Percentiles rank a stretch among this genome's conserved stretches.
These are phyloP conservation scores for Neoarius graeffei DNA, from an alignment of 2,113 vertebrate genomes.

Conservation along the genomic window DNA sequence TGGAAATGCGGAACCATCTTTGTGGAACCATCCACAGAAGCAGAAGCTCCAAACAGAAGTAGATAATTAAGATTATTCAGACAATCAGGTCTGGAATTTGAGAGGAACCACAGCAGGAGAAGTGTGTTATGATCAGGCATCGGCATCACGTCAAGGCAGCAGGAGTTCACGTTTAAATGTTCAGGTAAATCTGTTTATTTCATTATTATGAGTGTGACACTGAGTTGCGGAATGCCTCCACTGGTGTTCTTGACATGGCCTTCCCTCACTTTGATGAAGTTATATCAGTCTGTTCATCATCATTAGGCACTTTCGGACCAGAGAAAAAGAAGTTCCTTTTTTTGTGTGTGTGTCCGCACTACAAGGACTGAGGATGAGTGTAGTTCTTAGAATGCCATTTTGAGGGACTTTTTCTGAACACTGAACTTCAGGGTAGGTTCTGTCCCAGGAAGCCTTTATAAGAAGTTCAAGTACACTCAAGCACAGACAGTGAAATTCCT, in stretches of 20 bases:
- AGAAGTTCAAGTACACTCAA: too few species aligned
- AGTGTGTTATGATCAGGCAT: background rate
- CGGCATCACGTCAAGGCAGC: background rate
- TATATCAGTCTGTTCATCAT: background rate
- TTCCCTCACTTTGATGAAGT: background rate
- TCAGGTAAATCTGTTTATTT: background rate
- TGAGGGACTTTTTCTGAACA: too few species aligned
- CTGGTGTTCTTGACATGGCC: background rate
- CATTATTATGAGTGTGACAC: background rate
- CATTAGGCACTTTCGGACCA: too few species aligned
- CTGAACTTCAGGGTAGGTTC: too few species aligned
- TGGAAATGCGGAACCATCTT: background rate
- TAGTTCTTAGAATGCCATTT: too few species aligned
- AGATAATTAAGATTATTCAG: background rate
- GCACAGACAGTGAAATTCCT: too few species aligned
- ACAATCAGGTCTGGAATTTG: background rate
- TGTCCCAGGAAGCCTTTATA: too few species aligned
- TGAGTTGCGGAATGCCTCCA: background rate
- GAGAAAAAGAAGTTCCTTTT: too few species aligned
- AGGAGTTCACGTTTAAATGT: background rate
- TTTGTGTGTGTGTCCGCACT: too few species aligned
- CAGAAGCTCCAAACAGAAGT: background rate
- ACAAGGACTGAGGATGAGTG: too few species aligned
- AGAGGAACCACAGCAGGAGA: background rate
- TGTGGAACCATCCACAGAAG: background rate